Conservation (phyloP, 2,888 invertebrate genomes). For the Netelia virgata region DNA sequence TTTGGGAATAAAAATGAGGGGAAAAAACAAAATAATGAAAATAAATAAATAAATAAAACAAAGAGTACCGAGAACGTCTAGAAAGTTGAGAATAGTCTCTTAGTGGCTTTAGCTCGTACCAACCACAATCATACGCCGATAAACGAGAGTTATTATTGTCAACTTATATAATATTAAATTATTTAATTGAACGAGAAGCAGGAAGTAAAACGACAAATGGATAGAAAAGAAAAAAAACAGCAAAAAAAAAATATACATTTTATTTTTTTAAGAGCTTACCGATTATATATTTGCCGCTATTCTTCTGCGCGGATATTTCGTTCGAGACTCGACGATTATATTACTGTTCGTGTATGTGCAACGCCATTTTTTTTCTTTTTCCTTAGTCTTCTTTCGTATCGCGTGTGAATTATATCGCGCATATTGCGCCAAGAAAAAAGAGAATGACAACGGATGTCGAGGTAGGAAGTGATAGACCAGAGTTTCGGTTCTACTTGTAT, state of each 20-base stretch:
- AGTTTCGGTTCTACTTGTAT: conserved; percentile 41
- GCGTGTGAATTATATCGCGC: background rate
- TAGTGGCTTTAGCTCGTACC: conserved; percentile 66
- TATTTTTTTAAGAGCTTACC: conserved; percentile 77
- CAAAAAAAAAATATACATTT: conserved; percentile 72
- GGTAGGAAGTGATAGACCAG: conserved; percentile 32
- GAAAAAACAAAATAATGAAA: conserved; percentile 30
- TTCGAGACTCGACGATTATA: conserved; percentile 49
- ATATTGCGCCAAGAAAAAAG: conserved; percentile 38
- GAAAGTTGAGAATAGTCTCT: conserved; percentile 61
- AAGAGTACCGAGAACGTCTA: conserved; percentile 39
- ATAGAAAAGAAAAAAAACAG: conserved; percentile 32
- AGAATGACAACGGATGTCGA: background rate
- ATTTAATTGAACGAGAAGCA: conserved; percentile 65
- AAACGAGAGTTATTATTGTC: conserved; percentile 69
- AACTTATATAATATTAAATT: conserved; percentile 73
- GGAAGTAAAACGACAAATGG: conserved; percentile 38
- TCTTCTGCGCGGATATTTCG: conserved; percentile 41
- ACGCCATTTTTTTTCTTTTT: background rate
- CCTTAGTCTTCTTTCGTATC: conserved; percentile 10
- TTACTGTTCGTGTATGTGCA: conserved; percentile 56
- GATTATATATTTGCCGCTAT: conserved; percentile 64
- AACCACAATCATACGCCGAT: conserved; percentile 67
- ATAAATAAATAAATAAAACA: conserved; percentile 14
- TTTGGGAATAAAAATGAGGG: conserved; percentile 29